phyloP scores from a whole-genome alignment of 2,113 vertebrate species.

The Eupsittula cactorum region DNA sequence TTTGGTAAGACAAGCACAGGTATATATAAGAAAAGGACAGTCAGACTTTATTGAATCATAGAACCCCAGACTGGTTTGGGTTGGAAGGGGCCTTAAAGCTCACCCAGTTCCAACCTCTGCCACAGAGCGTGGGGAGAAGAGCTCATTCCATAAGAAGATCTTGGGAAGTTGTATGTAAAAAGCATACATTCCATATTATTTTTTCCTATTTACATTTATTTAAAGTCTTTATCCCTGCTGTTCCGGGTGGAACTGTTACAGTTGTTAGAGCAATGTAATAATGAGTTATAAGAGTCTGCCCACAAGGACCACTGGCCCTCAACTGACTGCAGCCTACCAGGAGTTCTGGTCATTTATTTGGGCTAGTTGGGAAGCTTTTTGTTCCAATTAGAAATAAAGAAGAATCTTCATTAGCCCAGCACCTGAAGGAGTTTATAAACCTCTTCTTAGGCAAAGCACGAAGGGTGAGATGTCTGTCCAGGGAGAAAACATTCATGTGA shows the following conservation, averaged over 20 bases:
- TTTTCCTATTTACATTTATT: background rate
- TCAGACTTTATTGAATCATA: background rate
- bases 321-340: background rate
- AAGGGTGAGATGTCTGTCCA: background rate
- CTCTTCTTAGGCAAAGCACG: background rate
- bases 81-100: background rate
- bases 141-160: background rate
- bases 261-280: background rate
- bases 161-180: background rate
- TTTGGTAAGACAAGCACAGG: background rate
- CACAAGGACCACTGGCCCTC: background rate
- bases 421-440: background rate
- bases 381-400: background rate
- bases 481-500: background rate
- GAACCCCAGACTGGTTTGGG: background rate
- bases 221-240: background rate
- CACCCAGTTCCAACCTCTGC: background rate
- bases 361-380: background rate
- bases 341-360: background rate
- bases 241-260: background rate
- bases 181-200: background rate
- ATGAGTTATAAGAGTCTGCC: background rate
- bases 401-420: background rate
- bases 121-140: background rate
- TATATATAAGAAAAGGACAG: background rate